A percentile compares a stretch with the other conserved stretches of the same genome.
phyloP scores from a whole-genome alignment of 2,888 invertebrate genomes.

The Caenorhabditis japonica region DNA sequence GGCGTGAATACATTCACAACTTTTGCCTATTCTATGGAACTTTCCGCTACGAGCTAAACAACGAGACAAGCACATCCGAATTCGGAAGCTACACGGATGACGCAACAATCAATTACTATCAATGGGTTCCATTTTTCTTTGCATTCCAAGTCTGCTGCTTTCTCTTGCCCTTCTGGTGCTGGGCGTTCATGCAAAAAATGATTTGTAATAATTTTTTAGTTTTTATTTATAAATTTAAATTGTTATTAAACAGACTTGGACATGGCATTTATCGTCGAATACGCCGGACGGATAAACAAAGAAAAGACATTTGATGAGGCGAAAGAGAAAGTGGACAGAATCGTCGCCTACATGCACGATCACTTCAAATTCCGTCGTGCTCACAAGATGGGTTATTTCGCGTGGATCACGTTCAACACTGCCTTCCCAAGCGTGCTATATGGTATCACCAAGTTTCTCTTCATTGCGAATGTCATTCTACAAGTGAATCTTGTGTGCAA shows the following conservation, averaged over 20 bases:
- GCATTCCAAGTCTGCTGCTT: slow-evolving; percentile 53
- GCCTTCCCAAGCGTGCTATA: slow-evolving; percentile 39
- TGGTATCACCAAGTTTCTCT: slow-evolving; percentile 34
- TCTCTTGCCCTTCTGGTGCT: slow-evolving; percentile 48
- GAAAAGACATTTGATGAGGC: slow-evolving; percentile 26
- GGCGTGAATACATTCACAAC: slow-evolving; percentile 46
- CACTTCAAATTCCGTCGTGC: slow-evolving; percentile 48
- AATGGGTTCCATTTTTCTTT: slow-evolving; percentile 59
- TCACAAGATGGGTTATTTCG: slow-evolving; percentile 42
- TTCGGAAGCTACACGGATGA: slow-evolving; percentile 30
- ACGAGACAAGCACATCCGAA: slow-evolving; percentile 1
- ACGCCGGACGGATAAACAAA: slow-evolving; percentile 27
- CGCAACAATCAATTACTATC: slow-evolving; percentile 39
- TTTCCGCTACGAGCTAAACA: slow-evolving; percentile 31
- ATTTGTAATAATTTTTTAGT: slow-evolving; percentile 23
- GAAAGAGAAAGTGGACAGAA: slow-evolving; percentile 23
- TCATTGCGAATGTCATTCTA: slow-evolving; percentile 39
- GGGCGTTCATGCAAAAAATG: slow-evolving; percentile 48
- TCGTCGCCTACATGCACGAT: slow-evolving; percentile 40
- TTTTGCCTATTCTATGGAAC: slow-evolving; percentile 57
- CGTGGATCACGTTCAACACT: slow-evolving; percentile 36
- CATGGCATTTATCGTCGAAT: slow-evolving; percentile 44
- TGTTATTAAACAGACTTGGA: slow-evolving; percentile 29
- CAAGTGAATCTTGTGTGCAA: slow-evolving; percentile 41
- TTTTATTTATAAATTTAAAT: not conserved